Percentiles rank a stretch among this genome's conserved stretches.
Conservation (phyloP, 2,797 vertebrate species). For the Craterocephalus amniculus region DNA sequence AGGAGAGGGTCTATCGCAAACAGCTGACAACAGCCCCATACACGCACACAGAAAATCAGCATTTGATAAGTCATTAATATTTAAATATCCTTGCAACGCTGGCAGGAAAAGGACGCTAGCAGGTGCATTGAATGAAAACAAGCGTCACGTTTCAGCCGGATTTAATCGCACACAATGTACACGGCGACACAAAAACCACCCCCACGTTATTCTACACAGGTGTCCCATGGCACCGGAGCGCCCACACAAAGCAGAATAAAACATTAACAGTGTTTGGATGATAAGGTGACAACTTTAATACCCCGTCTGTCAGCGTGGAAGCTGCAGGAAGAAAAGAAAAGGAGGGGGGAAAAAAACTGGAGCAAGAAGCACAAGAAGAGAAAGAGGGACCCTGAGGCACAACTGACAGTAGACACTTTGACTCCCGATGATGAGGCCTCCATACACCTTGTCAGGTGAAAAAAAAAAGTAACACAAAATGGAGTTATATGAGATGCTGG, state of each 20-base stretch:
- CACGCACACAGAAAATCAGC: slow-evolving; percentile 17
- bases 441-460: slow-evolving; percentile 51
- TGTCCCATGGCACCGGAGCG: slow-evolving; percentile 34
- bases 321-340: slow-evolving; percentile 63
- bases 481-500: slow-evolving; percentile 73
- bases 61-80: slow-evolving; percentile 45
- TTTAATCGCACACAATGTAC: slow-evolving; percentile 43
- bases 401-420: slow-evolving; percentile 70
- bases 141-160: slow-evolving; percentile 58
- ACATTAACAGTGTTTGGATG: slow-evolving; percentile 65
- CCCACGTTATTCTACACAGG: slow-evolving; percentile 21
- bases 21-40: slow-evolving; percentile 67
- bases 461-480: slow-evolving; percentile 54
- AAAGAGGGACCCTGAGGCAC: slow-evolving; percentile 64
- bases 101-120: slow-evolving; percentile 23
- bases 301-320: slow-evolving; percentile 65
- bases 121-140: slow-evolving; percentile 36
- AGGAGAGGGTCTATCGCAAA: slow-evolving; percentile 66
- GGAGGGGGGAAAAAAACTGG: slow-evolving; percentile 28
- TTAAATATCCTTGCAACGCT: slow-evolving; percentile 16
- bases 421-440: slow-evolving; percentile 62
- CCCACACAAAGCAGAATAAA: slow-evolving; percentile 66
- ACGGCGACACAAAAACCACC: slow-evolving; percentile 20
- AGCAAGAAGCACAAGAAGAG: slow-evolving; percentile 21
- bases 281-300: slow-evolving; percentile 71